Evolutionary conservation across 2,113 vertebrate genomes (phyloP).

Genomic region (Tringa solitaria): DNA sequence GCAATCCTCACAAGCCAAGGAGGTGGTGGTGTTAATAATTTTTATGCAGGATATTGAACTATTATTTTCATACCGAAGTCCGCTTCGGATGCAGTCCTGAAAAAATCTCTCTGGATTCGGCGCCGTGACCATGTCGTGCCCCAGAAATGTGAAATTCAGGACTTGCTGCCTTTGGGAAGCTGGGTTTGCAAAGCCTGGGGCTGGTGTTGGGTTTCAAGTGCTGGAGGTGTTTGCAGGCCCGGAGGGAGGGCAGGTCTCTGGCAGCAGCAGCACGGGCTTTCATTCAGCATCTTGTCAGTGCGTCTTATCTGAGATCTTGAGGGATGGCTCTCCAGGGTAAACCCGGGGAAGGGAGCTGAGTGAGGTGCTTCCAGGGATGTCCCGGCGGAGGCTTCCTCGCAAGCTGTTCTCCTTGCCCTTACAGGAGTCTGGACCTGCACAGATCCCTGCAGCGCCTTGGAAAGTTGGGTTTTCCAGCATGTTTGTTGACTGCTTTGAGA

Average conservation of each 20-base stretch:
- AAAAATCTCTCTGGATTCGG: neutral
- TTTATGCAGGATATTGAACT: neutral
- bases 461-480: neutral
- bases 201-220: neutral
- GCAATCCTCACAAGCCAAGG: neutral
- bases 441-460: neutral
- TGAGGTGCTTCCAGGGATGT: neutral
- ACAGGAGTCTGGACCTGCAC: neutral
- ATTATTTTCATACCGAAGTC: neutral
- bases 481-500: neutral
- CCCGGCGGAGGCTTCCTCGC: neutral
- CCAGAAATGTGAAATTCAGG: neutral
- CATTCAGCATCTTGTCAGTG: neutral
- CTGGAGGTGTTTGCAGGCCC: neutral
- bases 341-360: neutral
- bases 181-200: neutral
- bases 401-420: neutral
- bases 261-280: neutral
- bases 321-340: neutral
- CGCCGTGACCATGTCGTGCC: accelerated
- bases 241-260: neutral
- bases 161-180: neutral
- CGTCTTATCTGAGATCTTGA: conserved; percentile 39
- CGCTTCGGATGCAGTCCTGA: neutral
- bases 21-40: neutral